A percentile compares a stretch with the other conserved stretches of the same genome.
phyloP scores from a whole-genome alignment of 1,140 invertebrate genomes.

The Drosophila lini region DNA sequence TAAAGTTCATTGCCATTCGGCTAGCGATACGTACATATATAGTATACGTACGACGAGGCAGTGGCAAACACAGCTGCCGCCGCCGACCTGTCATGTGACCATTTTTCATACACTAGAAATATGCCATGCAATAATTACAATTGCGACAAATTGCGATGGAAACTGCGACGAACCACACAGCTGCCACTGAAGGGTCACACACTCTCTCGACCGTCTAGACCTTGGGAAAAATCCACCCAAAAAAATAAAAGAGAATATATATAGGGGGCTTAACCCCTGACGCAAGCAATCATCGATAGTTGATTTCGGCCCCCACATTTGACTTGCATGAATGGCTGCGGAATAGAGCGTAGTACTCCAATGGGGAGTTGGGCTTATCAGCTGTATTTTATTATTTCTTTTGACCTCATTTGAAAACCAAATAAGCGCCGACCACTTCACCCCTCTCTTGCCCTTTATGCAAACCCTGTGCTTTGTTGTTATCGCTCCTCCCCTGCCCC shows the following conservation, averaged over 20 bases:
- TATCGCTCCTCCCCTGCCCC: conserved; percentile 8
- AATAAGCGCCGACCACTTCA: conserved; percentile 58
- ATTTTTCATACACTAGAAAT: conserved; percentile 59
- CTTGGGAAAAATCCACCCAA: conserved; percentile 6
- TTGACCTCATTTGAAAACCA: conserved; percentile 81
- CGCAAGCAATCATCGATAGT: conserved; percentile 38
- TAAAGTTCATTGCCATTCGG: conserved; percentile 80
- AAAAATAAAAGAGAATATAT: conserved; percentile 1
- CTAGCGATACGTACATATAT: conserved; percentile 30
- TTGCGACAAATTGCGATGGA: conserved; percentile 18
- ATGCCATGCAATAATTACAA: conserved; percentile 15
- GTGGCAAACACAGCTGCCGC: conserved; percentile 72
- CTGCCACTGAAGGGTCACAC: conserved; percentile 48
- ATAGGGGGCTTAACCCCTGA: conserved; percentile 31
- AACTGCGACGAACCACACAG: conserved; percentile 27
- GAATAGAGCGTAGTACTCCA: conserved; percentile 3
- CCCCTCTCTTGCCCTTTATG: conserved; percentile 32
- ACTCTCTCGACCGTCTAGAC: conserved; percentile 35
- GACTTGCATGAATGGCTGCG: conserved; percentile 37
- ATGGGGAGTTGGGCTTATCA: conserved; percentile 57
- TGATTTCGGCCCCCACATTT: conserved; percentile 36
- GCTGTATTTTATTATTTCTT: conserved; percentile 55
- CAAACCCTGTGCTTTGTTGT: conserved; percentile 36
- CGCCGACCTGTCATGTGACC: conserved; percentile 71
- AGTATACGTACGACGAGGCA: not conserved